These are phyloP conservation scores for Pteropus rufus DNA, from an alignment of 2,797 vertebrate genomes.

Conservation along the genomic window DNA sequence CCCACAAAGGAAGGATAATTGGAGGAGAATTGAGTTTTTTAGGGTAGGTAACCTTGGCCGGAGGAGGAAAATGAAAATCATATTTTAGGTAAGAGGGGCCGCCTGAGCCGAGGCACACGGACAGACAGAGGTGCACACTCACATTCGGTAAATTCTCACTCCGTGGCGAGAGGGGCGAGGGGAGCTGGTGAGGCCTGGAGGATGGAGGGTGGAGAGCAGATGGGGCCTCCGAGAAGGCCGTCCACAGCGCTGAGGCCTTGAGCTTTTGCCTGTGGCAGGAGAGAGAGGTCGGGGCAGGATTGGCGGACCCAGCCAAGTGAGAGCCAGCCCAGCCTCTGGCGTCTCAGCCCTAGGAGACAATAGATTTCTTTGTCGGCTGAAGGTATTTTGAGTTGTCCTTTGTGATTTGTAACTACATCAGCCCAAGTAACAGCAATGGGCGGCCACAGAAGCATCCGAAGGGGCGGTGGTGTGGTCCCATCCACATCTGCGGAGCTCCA, in stretches of 20 bases:
- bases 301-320: fast-evolving
- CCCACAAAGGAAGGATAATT: neutral
- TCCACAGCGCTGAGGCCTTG: too few species aligned
- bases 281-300: fast-evolving
- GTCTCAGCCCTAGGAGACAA: fast-evolving
- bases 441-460: too few species aligned
- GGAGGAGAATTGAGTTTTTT: neutral
- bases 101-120: fast-evolving
- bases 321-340: too few species aligned
- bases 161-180: fast-evolving
- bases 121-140: fast-evolving
- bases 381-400: neutral
- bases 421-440: neutral
- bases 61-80: neutral
- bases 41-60: neutral
- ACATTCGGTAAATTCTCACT: neutral
- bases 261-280: neutral
- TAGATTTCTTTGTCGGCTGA: fast-evolving
- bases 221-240: neutral
- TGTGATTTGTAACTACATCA: neutral
- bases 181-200: fast-evolving
- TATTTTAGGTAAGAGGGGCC: neutral
- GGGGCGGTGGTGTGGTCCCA: neutral
- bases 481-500: fast-evolving
- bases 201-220: too few species aligned